phyloP scores from a whole-genome alignment of 2,113 vertebrate species.

The Excalfactoria chinensis region DNA sequence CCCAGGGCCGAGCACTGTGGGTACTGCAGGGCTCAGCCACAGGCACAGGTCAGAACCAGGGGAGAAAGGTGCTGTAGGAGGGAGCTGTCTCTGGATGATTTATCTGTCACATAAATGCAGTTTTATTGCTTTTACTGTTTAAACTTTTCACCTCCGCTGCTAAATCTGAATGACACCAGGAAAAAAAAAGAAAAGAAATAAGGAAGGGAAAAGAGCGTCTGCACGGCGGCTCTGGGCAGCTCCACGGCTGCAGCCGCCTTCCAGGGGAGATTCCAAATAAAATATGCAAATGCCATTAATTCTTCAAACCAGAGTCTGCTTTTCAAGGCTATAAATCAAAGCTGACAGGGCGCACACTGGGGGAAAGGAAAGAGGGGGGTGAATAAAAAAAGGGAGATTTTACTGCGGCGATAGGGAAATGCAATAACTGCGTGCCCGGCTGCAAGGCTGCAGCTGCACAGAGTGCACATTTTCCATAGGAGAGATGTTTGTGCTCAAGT shows the following conservation, averaged over 20 bases:
- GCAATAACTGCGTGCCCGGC: neutral
- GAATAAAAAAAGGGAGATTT: neutral
- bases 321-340: slow-evolving; percentile 72
- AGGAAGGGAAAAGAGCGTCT: neutral
- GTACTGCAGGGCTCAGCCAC: neutral
- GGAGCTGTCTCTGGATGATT: slow-evolving; percentile 38
- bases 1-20: neutral
- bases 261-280: slow-evolving; percentile 71
- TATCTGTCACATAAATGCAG: slow-evolving; percentile 73
- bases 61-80: neutral
- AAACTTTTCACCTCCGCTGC: slow-evolving; percentile 78
- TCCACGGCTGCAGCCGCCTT: slow-evolving; percentile 1
- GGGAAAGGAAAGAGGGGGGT: neutral
- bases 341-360: slow-evolving; percentile 34
- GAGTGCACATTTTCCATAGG: neutral
- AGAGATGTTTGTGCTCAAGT: neutral
- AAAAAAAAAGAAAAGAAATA: neutral
- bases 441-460: neutral
- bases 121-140: slow-evolving; percentile 76
- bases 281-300: slow-evolving; percentile 79
- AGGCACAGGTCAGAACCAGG: neutral
- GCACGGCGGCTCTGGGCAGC: neutral
- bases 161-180: slow-evolving; percentile 27
- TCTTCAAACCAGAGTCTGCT: slow-evolving; percentile 57
- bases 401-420: neutral